Conservation (phyloP, 2,797 vertebrate genomes). For the Denticeps clupeoides region DNA sequence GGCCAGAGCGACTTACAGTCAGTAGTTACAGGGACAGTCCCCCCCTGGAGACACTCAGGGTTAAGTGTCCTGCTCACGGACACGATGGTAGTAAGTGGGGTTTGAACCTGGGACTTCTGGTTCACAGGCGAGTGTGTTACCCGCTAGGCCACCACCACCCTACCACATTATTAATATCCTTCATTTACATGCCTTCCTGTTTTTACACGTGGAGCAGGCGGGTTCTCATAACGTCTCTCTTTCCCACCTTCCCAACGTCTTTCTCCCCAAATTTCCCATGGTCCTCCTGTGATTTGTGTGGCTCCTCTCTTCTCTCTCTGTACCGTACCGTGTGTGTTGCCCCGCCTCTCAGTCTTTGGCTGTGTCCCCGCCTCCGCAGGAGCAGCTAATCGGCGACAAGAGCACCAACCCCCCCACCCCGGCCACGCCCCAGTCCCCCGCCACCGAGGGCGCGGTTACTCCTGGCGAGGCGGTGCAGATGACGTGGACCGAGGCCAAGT, state of each 20-base stretch:
- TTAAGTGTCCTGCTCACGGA: too few relatives aligned
- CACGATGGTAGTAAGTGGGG: too few relatives aligned
- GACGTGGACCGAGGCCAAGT: constrained; percentile 91
- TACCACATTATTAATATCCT: too few relatives aligned
- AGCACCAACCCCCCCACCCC: constrained; percentile 80
- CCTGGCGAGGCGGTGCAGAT: constrained; percentile 88
- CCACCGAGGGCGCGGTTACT: constrained; percentile 62
- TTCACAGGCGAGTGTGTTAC: too few relatives aligned
- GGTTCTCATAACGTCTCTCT: too few relatives aligned
- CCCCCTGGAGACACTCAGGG: too few relatives aligned
- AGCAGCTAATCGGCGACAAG: constrained; percentile 93
- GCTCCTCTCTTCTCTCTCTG: constrained; percentile 31
- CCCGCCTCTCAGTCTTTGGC: constrained; percentile 56
- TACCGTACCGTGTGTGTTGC: constrained; percentile 17
- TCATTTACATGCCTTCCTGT: too few relatives aligned
- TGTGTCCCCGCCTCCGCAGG: constrained; percentile 64
- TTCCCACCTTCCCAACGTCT: constrained; percentile 16
- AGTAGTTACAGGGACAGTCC: not conserved
- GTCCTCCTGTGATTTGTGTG: constrained; percentile 14
- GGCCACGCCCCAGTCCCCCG: constrained; percentile 69
- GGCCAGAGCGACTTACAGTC: not conserved
- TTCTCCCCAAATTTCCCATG: not conserved
- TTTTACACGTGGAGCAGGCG: too few relatives aligned
- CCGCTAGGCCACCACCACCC: too few relatives aligned
- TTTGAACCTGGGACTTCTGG: too few relatives aligned